phyloP scores from a whole-genome alignment of 1,140 invertebrate species.

The Physella acuta region DNA sequence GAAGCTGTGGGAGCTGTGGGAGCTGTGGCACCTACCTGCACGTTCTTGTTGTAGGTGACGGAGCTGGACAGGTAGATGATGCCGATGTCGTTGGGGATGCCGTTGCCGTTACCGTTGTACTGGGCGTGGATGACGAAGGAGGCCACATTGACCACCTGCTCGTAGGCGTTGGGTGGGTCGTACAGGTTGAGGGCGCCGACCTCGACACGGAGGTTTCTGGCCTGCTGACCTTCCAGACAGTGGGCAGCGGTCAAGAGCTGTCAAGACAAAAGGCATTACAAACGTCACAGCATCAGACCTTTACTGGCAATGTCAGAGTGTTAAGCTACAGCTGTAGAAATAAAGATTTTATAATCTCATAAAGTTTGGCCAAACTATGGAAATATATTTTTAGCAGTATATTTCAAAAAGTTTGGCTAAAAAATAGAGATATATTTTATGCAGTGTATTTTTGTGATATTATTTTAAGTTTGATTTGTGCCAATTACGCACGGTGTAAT shows the following conservation, averaged over 20 bases:
- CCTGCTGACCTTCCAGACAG: background rate
- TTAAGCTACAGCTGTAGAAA: background rate
- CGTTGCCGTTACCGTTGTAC: conserved; percentile 4
- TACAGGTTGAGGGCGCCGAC: conserved; percentile 9
- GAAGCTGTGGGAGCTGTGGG: too few species aligned
- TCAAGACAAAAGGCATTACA: background rate
- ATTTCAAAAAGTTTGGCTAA: background rate
- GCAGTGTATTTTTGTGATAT: too few species aligned
- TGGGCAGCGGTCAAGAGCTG: conserved; percentile 12
- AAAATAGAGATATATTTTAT: background rate
- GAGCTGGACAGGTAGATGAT: background rate
- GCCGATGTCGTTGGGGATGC: conserved; percentile 16
- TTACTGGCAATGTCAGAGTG: too few species aligned
- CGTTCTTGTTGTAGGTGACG: background rate
- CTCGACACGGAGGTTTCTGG: background rate
- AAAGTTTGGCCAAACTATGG: too few species aligned
- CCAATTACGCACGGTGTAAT: too few species aligned
- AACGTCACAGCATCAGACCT: too few species aligned
- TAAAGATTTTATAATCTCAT: too few species aligned
- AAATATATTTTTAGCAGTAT: background rate
- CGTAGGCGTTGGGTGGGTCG: conserved; percentile 4
- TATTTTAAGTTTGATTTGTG: too few species aligned
- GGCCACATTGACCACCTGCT: background rate
- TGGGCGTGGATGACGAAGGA: background rate
- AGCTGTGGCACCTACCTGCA: background rate